phyloP scores from a whole-genome alignment of 2,113 vertebrate genomes.

The Burhinus oedicnemus region DNA sequence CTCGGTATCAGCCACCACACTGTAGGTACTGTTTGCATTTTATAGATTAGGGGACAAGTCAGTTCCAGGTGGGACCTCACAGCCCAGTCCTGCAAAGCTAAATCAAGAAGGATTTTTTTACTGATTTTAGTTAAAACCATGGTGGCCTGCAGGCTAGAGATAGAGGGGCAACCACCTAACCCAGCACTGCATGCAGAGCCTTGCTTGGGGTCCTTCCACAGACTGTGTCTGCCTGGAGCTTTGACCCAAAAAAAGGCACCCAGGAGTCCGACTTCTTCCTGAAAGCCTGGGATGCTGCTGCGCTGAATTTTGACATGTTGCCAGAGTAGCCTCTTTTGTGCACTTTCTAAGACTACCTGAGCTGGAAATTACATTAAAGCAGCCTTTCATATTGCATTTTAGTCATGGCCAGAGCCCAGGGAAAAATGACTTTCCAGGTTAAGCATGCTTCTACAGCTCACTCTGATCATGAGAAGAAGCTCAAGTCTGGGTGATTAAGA shows the following conservation, averaged over 20 bases:
- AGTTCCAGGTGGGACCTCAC: not conserved
- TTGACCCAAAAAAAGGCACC: not conserved
- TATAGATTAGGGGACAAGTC: not conserved
- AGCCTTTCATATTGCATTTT: not conserved
- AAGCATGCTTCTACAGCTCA: not conserved
- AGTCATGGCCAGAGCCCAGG: not conserved
- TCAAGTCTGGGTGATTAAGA: not conserved
- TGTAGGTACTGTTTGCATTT: not conserved
- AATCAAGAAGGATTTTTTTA: not conserved
- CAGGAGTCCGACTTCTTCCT: not conserved
- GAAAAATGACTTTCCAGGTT: not conserved
- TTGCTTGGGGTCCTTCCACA: not conserved
- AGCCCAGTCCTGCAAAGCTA: not conserved
- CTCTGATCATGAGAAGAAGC: not conserved
- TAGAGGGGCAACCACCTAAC: not conserved
- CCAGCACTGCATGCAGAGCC: not conserved
- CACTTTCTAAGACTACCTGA: constrained; percentile 32
- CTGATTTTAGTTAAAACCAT: not conserved
- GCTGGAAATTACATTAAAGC: constrained; percentile 26
- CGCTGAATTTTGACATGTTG: not conserved
- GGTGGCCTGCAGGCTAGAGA: not conserved
- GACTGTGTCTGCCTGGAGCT: not conserved
- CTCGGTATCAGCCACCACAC: not conserved
- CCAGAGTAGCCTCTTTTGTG: constrained; percentile 12
- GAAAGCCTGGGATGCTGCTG: not conserved